These are phyloP conservation scores for Babylonia areolata DNA, from an alignment of 1,140 invertebrate genomes.

Conservation along the genomic window DNA sequence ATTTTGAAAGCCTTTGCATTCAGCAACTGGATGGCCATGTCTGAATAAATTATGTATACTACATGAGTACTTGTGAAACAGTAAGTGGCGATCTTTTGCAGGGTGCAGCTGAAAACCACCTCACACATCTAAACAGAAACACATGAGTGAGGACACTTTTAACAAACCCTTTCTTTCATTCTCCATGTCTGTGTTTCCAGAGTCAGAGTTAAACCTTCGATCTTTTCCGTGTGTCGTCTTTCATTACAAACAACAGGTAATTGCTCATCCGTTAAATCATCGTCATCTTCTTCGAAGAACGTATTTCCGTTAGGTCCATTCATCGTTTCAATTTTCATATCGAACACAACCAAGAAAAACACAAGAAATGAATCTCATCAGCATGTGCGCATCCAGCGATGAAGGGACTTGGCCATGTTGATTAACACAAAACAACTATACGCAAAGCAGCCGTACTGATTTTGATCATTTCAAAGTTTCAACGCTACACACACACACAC, in stretches of 20 bases:
- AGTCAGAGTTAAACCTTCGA: conserved; percentile 84
- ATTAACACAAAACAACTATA: conserved; percentile 3
- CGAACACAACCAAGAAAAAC: background rate
- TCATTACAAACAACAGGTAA: conserved; percentile 75
- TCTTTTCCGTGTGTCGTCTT: conserved; percentile 85
- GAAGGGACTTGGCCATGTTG: conserved; percentile 22
- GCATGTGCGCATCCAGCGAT: background rate
- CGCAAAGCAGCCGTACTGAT: background rate
- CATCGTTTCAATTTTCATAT: conserved; percentile 33
- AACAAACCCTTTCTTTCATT: conserved; percentile 90
- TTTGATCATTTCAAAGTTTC: no score
- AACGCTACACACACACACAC: no score
- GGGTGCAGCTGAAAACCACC: background rate
- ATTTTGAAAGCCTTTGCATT: no score
- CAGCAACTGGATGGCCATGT: no score
- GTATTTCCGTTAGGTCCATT: conserved; percentile 31
- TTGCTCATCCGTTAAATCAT: conserved; percentile 62
- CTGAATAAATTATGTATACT: no score
- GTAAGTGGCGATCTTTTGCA: no score
- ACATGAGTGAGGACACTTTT: no score
- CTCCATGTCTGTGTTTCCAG: conserved; percentile 88
- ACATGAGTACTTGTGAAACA: no score
- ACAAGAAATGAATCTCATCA: conserved; percentile 8
- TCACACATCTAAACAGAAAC: background rate
- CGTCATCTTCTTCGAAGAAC: conserved; percentile 63